Evolutionary conservation across 2,888 invertebrate genomes (phyloP).

Genomic region (Heteromyza rotundicornis): DNA sequence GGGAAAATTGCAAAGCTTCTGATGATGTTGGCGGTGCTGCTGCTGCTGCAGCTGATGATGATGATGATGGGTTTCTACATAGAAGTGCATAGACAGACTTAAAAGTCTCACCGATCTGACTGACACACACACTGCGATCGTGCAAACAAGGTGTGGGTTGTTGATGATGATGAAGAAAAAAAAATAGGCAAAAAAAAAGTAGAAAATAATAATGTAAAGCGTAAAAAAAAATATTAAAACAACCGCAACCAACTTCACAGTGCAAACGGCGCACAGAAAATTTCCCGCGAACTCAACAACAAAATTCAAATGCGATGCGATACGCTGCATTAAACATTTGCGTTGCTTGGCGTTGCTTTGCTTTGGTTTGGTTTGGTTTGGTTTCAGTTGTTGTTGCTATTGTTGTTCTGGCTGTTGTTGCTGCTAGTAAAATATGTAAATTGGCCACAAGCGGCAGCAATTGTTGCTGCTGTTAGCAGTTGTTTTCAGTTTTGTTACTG

Average conservation of each 20-base stretch:
- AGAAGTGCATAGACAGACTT: background rate
- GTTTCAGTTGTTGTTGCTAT: conserved; percentile 22
- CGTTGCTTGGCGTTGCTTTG: background rate
- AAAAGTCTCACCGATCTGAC: background rate
- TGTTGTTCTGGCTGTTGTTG: conserved; percentile 16
- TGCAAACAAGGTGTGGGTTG: conserved; percentile 38
- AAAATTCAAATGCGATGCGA: conserved; percentile 33
- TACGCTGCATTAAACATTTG: conserved; percentile 36
- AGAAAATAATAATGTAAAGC: no score
- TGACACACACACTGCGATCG: conserved; percentile 11
- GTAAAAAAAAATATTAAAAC: no score
- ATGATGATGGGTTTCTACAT: background rate
- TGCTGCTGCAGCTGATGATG: conserved; percentile 23
- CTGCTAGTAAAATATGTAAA: conserved; percentile 21
- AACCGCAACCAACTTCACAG: conserved; percentile 15
- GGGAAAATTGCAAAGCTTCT: conserved; percentile 28
- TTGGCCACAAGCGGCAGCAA: conserved; percentile 7
- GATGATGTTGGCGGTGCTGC: conserved; percentile 6
- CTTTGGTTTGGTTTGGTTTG: conserved; percentile 18
- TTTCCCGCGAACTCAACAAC: conserved; percentile 19
- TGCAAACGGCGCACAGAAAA: conserved; percentile 5
- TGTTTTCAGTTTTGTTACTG: background rate
- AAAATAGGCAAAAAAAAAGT: no score
- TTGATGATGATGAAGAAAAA: no score
- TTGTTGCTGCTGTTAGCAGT: background rate